Percentiles rank a stretch among this genome's conserved stretches.
These are phyloP conservation scores for Chesias legatella DNA, from an alignment of 2,888 invertebrate genomes.

Conservation along the genomic window DNA sequence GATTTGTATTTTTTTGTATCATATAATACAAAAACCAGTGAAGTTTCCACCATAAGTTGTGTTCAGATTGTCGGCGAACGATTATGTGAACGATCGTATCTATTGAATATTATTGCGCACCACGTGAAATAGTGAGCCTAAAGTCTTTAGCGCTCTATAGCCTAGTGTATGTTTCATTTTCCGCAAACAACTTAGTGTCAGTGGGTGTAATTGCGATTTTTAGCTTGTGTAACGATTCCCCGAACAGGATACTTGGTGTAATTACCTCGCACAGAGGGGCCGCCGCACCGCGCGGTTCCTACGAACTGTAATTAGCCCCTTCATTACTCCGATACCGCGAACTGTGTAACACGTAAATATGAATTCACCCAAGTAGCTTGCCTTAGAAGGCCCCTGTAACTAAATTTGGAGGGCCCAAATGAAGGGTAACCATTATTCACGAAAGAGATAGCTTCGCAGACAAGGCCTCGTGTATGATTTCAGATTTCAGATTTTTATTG, in stretches of 20 bases:
- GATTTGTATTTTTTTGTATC: no score
- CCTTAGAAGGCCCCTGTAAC: slow-evolving; percentile 11
- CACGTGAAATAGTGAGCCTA: no score
- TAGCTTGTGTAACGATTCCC: slow-evolving; percentile 43
- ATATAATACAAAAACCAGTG: no score
- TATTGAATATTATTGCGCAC: no score
- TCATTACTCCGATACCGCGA: slow-evolving; percentile 55
- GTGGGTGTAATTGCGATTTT: slow-evolving; percentile 39
- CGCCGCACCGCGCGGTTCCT: slow-evolving; percentile 54
- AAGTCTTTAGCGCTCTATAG: no score
- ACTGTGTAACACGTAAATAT: slow-evolving; percentile 29
- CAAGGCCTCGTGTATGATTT: no score
- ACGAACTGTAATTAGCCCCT: slow-evolving; percentile 59
- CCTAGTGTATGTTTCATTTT: slow-evolving; percentile 24
- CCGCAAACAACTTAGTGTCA: slow-evolving; percentile 31
- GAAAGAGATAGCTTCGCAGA: no score
- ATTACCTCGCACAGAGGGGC: slow-evolving; percentile 51
- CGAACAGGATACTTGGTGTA: slow-evolving; percentile 49
- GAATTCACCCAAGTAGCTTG: slow-evolving; percentile 11
- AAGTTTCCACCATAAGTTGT: no score
- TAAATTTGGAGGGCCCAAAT: neutral
- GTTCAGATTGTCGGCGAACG: no score
- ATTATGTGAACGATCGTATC: no score
- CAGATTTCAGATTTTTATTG: no score
- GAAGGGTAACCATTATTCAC: no score